A percentile compares a stretch with the other conserved stretches of the same genome.
Evolutionary conservation across 2,888 invertebrate genomes (phyloP).

Genomic region (Polietes domitor): DNA sequence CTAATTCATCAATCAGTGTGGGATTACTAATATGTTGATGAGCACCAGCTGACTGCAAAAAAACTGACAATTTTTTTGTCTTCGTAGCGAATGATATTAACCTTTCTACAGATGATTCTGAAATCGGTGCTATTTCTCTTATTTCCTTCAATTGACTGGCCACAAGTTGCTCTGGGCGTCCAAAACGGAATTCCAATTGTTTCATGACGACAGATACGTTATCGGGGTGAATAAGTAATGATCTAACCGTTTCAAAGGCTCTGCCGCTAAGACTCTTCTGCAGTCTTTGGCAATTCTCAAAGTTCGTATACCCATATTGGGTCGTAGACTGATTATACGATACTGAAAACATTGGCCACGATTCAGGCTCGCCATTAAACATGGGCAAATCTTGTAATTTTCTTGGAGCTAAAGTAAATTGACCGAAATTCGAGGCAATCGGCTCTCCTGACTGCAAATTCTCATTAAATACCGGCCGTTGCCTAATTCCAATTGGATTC

Average conservation of each 20-base stretch:
- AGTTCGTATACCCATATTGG: too few species aligned
- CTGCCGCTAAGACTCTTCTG: slow-evolving; percentile 55
- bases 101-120: slow-evolving; percentile 51
- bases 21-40: slow-evolving; percentile 64
- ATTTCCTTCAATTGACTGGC: slow-evolving; percentile 59
- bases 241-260: slow-evolving; percentile 59
- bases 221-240: slow-evolving; percentile 63
- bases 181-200: slow-evolving; percentile 55
- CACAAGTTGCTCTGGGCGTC: slow-evolving; percentile 52
- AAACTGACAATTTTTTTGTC: slow-evolving; percentile 57
- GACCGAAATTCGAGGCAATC: too few species aligned
- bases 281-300: slow-evolving; percentile 41
- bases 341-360: too few species aligned
- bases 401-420: too few species aligned
- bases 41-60: slow-evolving; percentile 55
- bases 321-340: too few species aligned
- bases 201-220: slow-evolving; percentile 55
- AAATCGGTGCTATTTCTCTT: slow-evolving; percentile 46
- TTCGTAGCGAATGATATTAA: slow-evolving; percentile 62
- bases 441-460: too few species aligned
- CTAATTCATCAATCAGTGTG: slow-evolving; percentile 37
- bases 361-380: too few species aligned
- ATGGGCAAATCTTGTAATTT: too few species aligned
- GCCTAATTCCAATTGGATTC: too few species aligned
- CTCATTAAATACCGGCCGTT: too few species aligned